Evolutionary conservation across 2,888 invertebrate species (phyloP), one percentile per base, ranked within the genome.

Genomic region (Aleiodes testaceus): DNA sequence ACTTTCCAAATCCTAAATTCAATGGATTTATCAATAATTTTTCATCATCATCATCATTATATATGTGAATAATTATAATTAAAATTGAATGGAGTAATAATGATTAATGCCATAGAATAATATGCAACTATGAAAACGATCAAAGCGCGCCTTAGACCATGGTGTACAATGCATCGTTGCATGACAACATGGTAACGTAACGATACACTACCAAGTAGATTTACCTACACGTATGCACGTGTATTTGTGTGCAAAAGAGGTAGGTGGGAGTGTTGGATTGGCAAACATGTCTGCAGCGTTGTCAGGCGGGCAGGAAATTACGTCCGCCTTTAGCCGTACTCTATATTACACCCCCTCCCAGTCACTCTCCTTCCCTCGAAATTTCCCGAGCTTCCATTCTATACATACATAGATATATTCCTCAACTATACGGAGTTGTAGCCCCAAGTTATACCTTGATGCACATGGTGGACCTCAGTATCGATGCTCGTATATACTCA

Each of bases 221-320:
- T 36, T 9, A 9, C 36, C 9, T 36, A 36, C 36, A 52, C 30
- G 26, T 5, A 52, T 63, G n/a, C 22, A 36, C 7, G 59, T 59
- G 16, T 16, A 20, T 14, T 36, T 36, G 50, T 66, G 18, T 36
- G 44, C 36, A 59, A 66, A 64, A 44, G 52, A 65, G 68, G 59
- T 66, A 50, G 61, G 50, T 65, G 69, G 85, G 81, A 82, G 82
- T 81, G 85, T 83, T 82, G 75, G 82, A 79, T 85, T 79, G 79
- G 86, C 85, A 86, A 86, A 87, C 86, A 86, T 85, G 85, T 85
- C 86, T 86, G 85, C 80, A 79, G 79, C 77, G 80, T 81, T 81
- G 82, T 83, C 82, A 82, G 86, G 84, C 84, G 84, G 86, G 84
- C 86, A 87, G 86, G 87, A 86, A 87, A 87, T 86, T 86, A 86